Evolutionary conservation across 2,888 invertebrate genomes (phyloP), one percentile per base, ranked within the genome.

Genomic region (Torymus tubicola): DNA sequence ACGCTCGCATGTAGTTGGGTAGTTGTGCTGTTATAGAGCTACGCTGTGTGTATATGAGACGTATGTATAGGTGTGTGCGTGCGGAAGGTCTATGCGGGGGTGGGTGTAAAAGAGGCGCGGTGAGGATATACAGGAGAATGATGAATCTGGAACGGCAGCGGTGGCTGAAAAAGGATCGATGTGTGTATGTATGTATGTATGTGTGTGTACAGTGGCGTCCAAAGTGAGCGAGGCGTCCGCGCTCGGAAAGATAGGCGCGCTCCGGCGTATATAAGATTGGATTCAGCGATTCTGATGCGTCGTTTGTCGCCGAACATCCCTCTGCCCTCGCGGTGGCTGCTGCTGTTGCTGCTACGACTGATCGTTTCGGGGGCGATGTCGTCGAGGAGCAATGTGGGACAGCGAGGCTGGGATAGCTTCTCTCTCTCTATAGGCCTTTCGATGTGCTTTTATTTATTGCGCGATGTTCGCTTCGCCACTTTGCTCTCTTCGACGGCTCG

Each of bases 271-370:
- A 8, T 67, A 42, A 60, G 75, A 67, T 63, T 64, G 64, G 55
- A 31, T 31, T 65, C 71, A 78, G 78, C 71, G 71, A 72, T 78
- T 78, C 67, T 78, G 77, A 71, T 78, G 67, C 78, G 71, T 78
- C 78, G 71, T 67, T 16, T 60, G 63, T 18, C 70, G 77, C 77
- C 70, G 78, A 78, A 53, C 58, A 58, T 74, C 52, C 50, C 24
- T 13, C 50, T 14, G 42, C 16, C 31, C 50, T 55, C 53, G 21
- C 63, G 42, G 42, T 21, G 50, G 55, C 12, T 8, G 24, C 53
- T 50, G 3, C 53, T 42, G 42, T 8, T 42, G 42, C 42, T 8
- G 21, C 21, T 2, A 21, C 21, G 50, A 10, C 24, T 53, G 63
- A 63, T 72, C 63, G 64, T 21, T 64, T 64, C 61, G 53, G 14